A percentile compares a stretch with the other conserved stretches of the same genome.
Conservation (phyloP, 2,888 invertebrate genomes). For the Pollenia angustigena region DNA sequence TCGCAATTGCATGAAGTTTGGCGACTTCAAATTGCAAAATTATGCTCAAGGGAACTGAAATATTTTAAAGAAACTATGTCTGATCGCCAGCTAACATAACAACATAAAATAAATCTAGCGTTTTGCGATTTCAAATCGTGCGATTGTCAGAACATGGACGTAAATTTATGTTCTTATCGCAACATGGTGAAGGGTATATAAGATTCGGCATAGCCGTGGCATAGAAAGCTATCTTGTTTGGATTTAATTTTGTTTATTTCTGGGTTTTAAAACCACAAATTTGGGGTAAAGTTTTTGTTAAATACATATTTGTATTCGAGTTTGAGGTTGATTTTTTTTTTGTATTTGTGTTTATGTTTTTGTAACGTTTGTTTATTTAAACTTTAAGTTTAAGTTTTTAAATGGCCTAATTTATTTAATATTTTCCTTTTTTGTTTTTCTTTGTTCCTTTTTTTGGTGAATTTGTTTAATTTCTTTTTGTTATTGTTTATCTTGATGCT, state of each 20-base stretch:
- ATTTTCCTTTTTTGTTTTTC: conserved; percentile 33
- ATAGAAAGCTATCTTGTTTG: background rate
- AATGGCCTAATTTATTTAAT: conserved; percentile 44
- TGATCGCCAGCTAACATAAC: too few relatives aligned
- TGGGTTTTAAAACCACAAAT: conserved; percentile 14
- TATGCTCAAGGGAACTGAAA: too few relatives aligned
- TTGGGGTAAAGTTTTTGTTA: conserved; percentile 14
- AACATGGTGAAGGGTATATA: too few relatives aligned
- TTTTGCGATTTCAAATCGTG: too few relatives aligned
- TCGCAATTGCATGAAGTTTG: too few relatives aligned
- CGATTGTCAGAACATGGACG: too few relatives aligned
- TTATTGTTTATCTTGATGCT: conserved; percentile 52
- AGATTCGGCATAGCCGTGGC: too few relatives aligned
- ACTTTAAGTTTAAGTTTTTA: background rate
- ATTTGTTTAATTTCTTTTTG: conserved; percentile 16
- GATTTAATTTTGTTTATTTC: background rate
- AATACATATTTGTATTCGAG: conserved; percentile 1
- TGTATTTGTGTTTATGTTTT: background rate
- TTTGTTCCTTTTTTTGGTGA: conserved; percentile 12
- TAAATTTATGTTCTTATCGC: too few relatives aligned
- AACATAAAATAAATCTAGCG: too few relatives aligned
- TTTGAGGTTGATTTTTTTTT: background rate
- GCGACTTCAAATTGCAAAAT: too few relatives aligned
- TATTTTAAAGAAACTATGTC: too few relatives aligned
- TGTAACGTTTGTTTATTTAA: background rate